Evolutionary conservation across 2,113 vertebrate species (phyloP).

Genomic region (Alaudala cheleensis): DNA sequence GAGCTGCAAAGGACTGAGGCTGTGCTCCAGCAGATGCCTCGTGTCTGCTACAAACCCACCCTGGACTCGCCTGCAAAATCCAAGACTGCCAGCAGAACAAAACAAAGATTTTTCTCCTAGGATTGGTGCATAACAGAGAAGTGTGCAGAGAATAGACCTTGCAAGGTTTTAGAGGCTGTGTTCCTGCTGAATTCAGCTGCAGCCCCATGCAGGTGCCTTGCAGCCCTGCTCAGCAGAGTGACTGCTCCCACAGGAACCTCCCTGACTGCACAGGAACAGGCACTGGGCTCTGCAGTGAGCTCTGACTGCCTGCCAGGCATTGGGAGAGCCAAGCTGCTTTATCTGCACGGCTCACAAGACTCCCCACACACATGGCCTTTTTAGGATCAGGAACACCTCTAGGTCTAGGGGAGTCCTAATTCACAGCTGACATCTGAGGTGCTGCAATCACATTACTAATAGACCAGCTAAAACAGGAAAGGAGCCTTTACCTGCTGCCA

Average conservation of each 20-base stretch:
- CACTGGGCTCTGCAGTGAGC: background rate
- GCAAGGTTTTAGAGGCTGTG: background rate
- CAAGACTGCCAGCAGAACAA: background rate
- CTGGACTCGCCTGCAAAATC: background rate
- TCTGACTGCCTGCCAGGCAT: background rate
- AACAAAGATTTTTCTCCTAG: background rate
- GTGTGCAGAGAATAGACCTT: background rate
- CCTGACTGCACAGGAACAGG: background rate
- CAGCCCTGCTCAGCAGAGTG: background rate
- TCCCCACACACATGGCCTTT: background rate
- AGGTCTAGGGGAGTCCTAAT: background rate
- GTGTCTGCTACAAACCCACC: background rate
- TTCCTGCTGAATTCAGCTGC: background rate
- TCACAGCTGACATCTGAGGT: background rate
- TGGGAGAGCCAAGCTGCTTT: background rate
- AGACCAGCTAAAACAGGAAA: conserved; percentile 11
- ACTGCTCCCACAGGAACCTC: background rate
- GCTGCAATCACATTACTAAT: background rate
- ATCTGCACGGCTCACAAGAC: background rate
- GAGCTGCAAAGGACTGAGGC: background rate
- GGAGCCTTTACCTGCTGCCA: conserved; percentile 40
- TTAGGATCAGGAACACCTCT: background rate
- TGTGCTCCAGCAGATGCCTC: background rate
- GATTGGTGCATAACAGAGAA: background rate
- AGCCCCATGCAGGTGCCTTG: background rate